Base-by-base conservation (phyloP, 30 jellyfish, hydroid and myxozoan species). In the Nemopilema nomurai region DNA sequence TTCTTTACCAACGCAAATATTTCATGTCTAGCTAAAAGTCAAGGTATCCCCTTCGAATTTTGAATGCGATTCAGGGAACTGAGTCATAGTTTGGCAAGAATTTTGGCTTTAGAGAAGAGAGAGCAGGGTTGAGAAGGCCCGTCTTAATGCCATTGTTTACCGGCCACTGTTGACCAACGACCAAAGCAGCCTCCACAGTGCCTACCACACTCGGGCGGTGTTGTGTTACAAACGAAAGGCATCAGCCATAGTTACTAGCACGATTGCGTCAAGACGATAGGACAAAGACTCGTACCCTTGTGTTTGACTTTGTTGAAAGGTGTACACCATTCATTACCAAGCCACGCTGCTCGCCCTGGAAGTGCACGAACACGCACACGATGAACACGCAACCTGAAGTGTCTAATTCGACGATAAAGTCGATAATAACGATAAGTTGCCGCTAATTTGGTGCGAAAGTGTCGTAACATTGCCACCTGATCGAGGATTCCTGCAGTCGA, bases 401-500 rank as follows among this genome's bases (percentile, higher is more conserved):
- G 57, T 41, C 57, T 41, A 13, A 41, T 41, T 41, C 57, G 57
- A 41, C 57, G 57, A 41, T 41, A 41, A 41, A 41, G 57, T 41
- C 57, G 69, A 31, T 73, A 33, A n/a, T 71, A 30, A 18, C 29
- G 29, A 17, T 29, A 71, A 30, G 29, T 31, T 77, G 87, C 76
- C 76, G 79, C 22, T 57, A 77, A 57, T 62, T 77, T 64, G 49
- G 69, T 23, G 76, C 78, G 87, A 77, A 62, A 30, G 57, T 50
- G 76, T 62, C 79, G 87, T 62, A 77, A 62, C 76, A 28, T n/a
- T 51, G 33, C 67, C 79, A 62, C 87, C 87, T 77, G 67, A 77
- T 57, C 33, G 28, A 65, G 79, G 62, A 62, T 77, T 77, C 87
- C 87, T 77, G 78, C 76, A 50, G 62, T 77, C 87, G 87, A 57